Percentiles rank a stretch among this genome's conserved stretches.
Evolutionary conservation across 2,888 invertebrate genomes (phyloP).

Genomic region (Lasius fuliginosus): DNA sequence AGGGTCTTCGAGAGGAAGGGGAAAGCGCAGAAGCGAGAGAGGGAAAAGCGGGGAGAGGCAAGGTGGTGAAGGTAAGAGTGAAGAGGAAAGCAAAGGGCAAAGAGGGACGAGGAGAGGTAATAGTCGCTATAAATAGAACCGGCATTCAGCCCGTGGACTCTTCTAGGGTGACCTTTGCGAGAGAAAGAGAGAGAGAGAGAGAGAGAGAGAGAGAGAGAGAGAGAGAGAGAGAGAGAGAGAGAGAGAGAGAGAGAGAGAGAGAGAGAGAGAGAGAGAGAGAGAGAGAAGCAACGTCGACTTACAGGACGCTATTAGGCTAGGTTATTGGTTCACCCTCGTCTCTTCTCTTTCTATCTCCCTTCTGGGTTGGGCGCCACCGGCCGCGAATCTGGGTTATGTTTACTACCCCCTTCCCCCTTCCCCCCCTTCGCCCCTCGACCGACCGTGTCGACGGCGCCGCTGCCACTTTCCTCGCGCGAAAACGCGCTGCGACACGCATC

Average conservation of each 20-base stretch:
- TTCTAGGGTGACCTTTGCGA: constrained; percentile 81
- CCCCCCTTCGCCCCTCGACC: not conserved
- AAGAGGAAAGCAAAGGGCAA: constrained; percentile 60
- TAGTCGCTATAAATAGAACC: constrained; percentile 80
- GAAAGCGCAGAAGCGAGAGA: not conserved
- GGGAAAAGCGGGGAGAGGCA: constrained; percentile 56
- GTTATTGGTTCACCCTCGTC: constrained; percentile 77
- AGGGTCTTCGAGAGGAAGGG: not conserved
- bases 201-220: not conserved
- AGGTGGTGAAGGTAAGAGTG: constrained; percentile 57
- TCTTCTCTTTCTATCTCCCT: constrained; percentile 47
- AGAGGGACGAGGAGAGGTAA: constrained; percentile 68
- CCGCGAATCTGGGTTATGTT: constrained; percentile 81
- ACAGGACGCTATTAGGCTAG: constrained; percentile 78
- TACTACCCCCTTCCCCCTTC: constrained; percentile 71
- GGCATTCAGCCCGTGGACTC: constrained; percentile 70
- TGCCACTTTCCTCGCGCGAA: constrained; percentile 45
- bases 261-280: not conserved
- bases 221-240: not conserved
- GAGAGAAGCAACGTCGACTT: constrained; percentile 68
- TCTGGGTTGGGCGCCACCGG: constrained; percentile 64
- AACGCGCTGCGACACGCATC: constrained; percentile 33
- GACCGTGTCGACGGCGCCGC: constrained; percentile 42
- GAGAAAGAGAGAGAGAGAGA: constrained; percentile 22
- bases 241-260: not conserved